phyloP scores from a whole-genome alignment of 2,888 invertebrate species.

The Lysandra bellargus region DNA sequence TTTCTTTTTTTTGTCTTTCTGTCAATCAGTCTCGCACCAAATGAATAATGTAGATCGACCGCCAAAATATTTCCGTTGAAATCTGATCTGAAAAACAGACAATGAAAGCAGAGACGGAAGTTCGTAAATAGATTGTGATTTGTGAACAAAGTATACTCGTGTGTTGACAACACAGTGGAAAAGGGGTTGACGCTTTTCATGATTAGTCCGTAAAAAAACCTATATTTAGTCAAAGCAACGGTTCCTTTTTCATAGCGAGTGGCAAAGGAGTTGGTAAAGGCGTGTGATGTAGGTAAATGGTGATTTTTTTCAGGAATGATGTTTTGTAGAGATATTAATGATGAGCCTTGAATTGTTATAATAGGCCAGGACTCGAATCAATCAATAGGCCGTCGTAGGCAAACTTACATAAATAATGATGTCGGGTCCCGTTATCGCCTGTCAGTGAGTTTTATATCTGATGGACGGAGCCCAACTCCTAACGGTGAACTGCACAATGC shows the following conservation, averaged over 20 bases:
- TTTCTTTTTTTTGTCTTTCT: not conserved
- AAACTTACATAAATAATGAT: constrained; percentile 52
- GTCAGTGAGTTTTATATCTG: constrained; percentile 68
- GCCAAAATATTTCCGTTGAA: constrained; percentile 16
- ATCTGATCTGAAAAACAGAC: constrained; percentile 9
- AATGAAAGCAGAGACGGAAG: not conserved
- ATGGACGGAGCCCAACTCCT: constrained; percentile 57
- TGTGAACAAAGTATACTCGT: not conserved
- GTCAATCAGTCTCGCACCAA: constrained; percentile 16
- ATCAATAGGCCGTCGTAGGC: constrained; percentile 39
- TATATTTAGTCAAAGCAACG: not conserved
- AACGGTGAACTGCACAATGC: constrained; percentile 59
- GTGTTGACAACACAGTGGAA: not conserved
- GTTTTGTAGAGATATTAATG: not conserved
- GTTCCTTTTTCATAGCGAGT: not conserved
- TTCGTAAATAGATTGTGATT: not conserved
- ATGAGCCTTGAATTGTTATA: not conserved
- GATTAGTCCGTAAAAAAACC: not conserved
- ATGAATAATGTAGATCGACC: constrained; percentile 13
- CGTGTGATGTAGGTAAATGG: too few relatives aligned
- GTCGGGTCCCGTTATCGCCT: constrained; percentile 65
- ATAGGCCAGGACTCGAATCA: constrained; percentile 19
- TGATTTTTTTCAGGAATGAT: too few relatives aligned
- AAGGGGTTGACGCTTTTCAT: not conserved
- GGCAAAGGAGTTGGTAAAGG: too few relatives aligned